These are phyloP conservation scores for Ophthalmolycus amberensis DNA, from an alignment of 2,113 vertebrate species.

Conservation along the genomic window DNA sequence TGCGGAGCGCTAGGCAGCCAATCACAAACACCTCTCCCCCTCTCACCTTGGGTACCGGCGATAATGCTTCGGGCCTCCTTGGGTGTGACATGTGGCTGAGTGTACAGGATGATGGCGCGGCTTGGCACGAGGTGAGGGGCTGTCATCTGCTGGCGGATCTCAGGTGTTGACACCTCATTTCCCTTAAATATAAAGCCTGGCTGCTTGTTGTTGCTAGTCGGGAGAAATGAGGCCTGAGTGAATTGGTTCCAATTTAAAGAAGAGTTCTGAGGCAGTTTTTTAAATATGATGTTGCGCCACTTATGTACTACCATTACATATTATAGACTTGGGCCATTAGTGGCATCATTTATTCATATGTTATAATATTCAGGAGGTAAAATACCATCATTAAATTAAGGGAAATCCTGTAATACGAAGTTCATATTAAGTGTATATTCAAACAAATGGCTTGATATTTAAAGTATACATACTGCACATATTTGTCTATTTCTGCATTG, in stretches of 20 bases:
- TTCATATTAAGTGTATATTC: background rate
- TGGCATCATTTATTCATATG: background rate
- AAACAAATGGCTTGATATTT: background rate
- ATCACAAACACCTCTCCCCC: constrained; percentile 21
- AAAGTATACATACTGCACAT: background rate
- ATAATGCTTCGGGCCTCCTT: constrained; percentile 26
- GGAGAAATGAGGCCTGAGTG: constrained; percentile 3
- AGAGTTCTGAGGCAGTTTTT: constrained; percentile 1
- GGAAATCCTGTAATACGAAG: background rate
- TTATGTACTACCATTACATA: background rate
- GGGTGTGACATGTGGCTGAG: constrained; percentile 28
- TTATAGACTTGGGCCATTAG: background rate
- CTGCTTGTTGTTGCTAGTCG: background rate
- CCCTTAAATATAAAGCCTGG: constrained; percentile 21
- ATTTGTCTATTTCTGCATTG: background rate
- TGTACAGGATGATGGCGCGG: constrained; percentile 19
- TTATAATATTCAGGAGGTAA: background rate
- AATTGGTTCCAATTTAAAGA: background rate
- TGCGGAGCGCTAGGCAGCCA: constrained; percentile 13
- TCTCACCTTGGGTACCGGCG: constrained; percentile 41
- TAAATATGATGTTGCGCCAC: background rate
- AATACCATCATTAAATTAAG: background rate
- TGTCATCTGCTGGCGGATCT: constrained; percentile 38
- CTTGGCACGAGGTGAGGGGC: constrained; percentile 23
- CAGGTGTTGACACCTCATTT: constrained; percentile 63